phyloP scores from a whole-genome alignment of 2,888 invertebrate species.

The Branchipolynoe longqiensis region DNA sequence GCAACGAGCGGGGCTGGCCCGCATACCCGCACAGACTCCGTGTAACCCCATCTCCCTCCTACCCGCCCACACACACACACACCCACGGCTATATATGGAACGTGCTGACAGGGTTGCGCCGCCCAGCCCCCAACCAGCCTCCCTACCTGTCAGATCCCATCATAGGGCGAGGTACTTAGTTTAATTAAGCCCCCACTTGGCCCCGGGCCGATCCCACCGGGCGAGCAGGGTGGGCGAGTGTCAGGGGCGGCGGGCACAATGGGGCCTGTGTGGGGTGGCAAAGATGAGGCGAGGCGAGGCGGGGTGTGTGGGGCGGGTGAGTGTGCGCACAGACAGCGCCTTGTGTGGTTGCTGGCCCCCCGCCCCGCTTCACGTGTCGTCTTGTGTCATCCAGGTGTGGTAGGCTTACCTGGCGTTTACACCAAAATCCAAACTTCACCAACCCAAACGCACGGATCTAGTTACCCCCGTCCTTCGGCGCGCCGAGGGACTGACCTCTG shows the following conservation, averaged over 20 bases:
- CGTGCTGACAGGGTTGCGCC: no score
- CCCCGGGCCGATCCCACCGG: not conserved
- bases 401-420: not conserved
- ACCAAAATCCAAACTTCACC: not conserved
- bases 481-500: not conserved
- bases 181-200: slow-evolving; percentile 28
- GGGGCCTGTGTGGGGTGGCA: slow-evolving; percentile 6
- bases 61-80: no score
- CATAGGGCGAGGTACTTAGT: slow-evolving; percentile 3
- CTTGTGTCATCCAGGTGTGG: slow-evolving; percentile 27
- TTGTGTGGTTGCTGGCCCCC: no score
- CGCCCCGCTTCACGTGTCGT: slow-evolving; percentile 12
- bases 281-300: not conserved
- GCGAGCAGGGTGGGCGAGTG: not conserved
- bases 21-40: no score
- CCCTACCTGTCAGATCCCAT: not conserved
- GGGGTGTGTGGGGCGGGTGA: not conserved
- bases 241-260: not conserved
- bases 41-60: no score
- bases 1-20: no score
- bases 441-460: not conserved
- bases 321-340: no score
- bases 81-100: no score
- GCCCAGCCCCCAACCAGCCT: no score
- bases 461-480: not conserved